Base-by-base conservation (phyloP, 2,113 vertebrate genomes). In the Mellivora capensis region DNA sequence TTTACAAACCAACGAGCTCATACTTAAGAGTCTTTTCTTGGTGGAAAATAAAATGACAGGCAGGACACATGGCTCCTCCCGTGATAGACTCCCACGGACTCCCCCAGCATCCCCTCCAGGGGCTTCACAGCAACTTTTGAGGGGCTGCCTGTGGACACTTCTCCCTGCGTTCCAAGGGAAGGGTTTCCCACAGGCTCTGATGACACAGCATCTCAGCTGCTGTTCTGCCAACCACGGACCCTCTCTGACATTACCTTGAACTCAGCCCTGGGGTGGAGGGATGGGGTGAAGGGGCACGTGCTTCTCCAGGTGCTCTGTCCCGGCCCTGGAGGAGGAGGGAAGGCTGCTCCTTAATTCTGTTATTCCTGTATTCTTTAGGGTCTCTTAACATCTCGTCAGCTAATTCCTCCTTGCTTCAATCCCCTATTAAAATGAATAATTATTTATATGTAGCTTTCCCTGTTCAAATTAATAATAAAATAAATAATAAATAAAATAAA, bases 391-490 rank as follows among this genome's bases (percentile, higher is more conserved):
- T 59, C 37, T 90, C 37, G 31, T 72, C 81, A 93, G 34, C 11
- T 82, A 93, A 79, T 31, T 23, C 12, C 3, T 42, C 37, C 57
- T 94, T 54, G 86, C 42, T 27, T 52, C 34, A 69, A n/a, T 61
- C 15, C 39, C 44, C 42, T 87, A 39, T 42, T 90, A 90, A 72
- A 69, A 91, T 59, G 29, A 96, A 42, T 80, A 86, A 83, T 49
- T 72, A 44, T 74, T 95, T 52, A 59, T 72, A 83, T 31, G 89
- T 94, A 90, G 18, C n/a, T 74, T 67, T 31, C 47, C 67, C 29
- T 84, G 18, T 44, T 62, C 57, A 87, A 94, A 49, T 86, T 57
- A 95, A 81, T 54, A 89, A 54, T 87, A 85, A 88, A 89, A 62
- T 14, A 86, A 62, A 83, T 52, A 52, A 52, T 14, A 17, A 52